A percentile compares a stretch with the other conserved stretches of the same genome.
These are phyloP conservation scores for Casuarius casuarius DNA, from an alignment of 2,113 vertebrate genomes.

Conservation along the genomic window DNA sequence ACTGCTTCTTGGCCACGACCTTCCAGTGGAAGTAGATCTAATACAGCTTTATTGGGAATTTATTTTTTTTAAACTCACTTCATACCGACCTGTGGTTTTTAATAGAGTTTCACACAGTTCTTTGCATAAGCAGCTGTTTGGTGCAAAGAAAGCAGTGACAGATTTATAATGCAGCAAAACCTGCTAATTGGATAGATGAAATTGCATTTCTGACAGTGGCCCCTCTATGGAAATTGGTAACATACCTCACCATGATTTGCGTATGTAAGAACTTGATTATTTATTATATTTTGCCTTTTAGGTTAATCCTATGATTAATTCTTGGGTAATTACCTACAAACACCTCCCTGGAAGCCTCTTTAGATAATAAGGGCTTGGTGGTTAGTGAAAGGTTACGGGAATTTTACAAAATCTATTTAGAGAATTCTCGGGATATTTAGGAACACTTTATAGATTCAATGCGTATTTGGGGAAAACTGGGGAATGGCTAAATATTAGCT, in stretches of 20 bases:
- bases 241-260: constrained; percentile 69
- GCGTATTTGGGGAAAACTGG: constrained; percentile 1
- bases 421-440: constrained; percentile 18
- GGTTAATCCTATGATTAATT: constrained; percentile 68
- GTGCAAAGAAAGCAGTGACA: constrained; percentile 69
- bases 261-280: constrained; percentile 40
- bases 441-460: constrained; percentile 15
- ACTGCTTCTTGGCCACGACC: constrained; percentile 43
- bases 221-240: constrained; percentile 64
- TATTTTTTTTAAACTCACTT: not conserved
- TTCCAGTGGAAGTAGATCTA: not conserved
- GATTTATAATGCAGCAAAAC: constrained; percentile 76
- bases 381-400: constrained; percentile 35
- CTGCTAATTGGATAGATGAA: constrained; percentile 78
- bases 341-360: constrained; percentile 57
- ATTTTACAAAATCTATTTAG: not conserved
- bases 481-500: constrained; percentile 19
- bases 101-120: constrained; percentile 71
- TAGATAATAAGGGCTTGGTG: constrained; percentile 52
- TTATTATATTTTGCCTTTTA: constrained; percentile 44
- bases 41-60: not conserved
- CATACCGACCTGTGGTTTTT: constrained; percentile 66
- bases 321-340: constrained; percentile 58
- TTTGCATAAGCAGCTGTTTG: constrained; percentile 71
- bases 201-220: constrained; percentile 74